Evolutionary conservation across 2,888 invertebrate species (phyloP).

Genomic region (Phaonia tiefii): DNA sequence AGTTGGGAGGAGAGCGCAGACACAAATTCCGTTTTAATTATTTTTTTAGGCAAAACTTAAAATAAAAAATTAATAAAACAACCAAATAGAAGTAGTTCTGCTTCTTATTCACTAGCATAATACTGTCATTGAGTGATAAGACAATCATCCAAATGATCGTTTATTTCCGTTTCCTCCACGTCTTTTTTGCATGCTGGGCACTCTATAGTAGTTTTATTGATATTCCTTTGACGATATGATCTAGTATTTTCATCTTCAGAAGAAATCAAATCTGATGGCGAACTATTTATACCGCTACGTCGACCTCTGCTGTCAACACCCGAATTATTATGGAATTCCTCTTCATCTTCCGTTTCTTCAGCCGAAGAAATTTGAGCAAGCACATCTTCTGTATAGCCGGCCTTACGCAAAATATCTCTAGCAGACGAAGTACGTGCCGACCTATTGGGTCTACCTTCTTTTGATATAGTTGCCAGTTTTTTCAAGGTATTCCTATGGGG

Average conservation of each 20-base stretch:
- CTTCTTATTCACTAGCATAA: too few relatives aligned
- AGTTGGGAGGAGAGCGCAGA: slow-evolving; percentile 17
- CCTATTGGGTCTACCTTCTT: slow-evolving; percentile 63
- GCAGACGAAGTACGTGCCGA: slow-evolving; percentile 45
- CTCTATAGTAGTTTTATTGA: slow-evolving; percentile 72
- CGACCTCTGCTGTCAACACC: slow-evolving; percentile 29
- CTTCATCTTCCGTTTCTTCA: slow-evolving; percentile 63
- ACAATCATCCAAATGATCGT: slow-evolving; percentile 76
- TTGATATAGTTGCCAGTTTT: slow-evolving; percentile 54
- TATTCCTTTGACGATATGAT: slow-evolving; percentile 72
- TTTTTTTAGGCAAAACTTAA: slow-evolving; percentile 8
- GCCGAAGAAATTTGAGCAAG: slow-evolving; percentile 68
- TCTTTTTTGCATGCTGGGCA: slow-evolving; percentile 77
- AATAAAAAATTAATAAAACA: slow-evolving; percentile 38
- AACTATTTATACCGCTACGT: not conserved
- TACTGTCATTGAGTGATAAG: slow-evolving; percentile 58
- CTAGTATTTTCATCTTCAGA: slow-evolving; percentile 68
- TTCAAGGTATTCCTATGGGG: slow-evolving; percentile 67
- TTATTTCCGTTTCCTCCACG: slow-evolving; percentile 73
- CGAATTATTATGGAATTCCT: slow-evolving; percentile 46
- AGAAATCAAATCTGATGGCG: slow-evolving; percentile 46
- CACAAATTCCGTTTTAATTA: slow-evolving; percentile 21
- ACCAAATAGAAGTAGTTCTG: too few relatives aligned
- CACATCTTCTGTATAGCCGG: slow-evolving; percentile 73
- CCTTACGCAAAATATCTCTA: slow-evolving; percentile 69